Evolutionary conservation across 2,797 vertebrate species (phyloP).

Genomic region (Acipenser transmontanus): DNA sequence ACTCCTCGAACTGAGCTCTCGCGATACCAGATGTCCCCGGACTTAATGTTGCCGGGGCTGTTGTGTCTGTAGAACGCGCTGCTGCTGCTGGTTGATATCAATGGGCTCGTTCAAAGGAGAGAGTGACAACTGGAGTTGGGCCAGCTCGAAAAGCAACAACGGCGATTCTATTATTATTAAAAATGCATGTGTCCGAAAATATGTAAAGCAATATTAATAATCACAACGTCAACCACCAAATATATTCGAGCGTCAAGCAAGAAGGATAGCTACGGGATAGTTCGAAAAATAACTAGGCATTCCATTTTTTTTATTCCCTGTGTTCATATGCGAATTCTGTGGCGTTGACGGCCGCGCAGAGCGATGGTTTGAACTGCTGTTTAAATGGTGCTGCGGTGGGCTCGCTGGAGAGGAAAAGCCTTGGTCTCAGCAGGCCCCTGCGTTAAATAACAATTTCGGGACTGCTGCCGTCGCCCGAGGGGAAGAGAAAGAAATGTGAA

Average conservation of each 20-base stretch:
- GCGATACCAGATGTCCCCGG: constrained; percentile 20
- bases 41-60: constrained; percentile 13
- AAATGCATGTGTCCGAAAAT: no score
- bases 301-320: no score
- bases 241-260: no score
- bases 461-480: neutral
- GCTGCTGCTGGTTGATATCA: neutral
- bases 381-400: neutral
- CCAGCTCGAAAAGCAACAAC: no score
- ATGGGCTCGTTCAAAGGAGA: neutral
- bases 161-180: no score
- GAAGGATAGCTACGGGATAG: no score
- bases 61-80: neutral
- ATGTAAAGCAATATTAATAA: no score
- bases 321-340: neutral
- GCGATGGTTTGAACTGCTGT: constrained; percentile 38
- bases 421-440: neutral
- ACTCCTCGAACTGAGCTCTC: constrained; percentile 15
- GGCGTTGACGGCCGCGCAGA: constrained; percentile 39
- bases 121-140: no score
- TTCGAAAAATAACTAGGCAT: no score
- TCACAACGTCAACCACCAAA: no score
- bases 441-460: neutral
- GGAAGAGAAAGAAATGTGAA: neutral
- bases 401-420: neutral